A percentile compares a stretch with the other conserved stretches of the same genome.
Evolutionary conservation across 2,888 invertebrate species (phyloP).

Genomic region (Elmis aenea): DNA sequence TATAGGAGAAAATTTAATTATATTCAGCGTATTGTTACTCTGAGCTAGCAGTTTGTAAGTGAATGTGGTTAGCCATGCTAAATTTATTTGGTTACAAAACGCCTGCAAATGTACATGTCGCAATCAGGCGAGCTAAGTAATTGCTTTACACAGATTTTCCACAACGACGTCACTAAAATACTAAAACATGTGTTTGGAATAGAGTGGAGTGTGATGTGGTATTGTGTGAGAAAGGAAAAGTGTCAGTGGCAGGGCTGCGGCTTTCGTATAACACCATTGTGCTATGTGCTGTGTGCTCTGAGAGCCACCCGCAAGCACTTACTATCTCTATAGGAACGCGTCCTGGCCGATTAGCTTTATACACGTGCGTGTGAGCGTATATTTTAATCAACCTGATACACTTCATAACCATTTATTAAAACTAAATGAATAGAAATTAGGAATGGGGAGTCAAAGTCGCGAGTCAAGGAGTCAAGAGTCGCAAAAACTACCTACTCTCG

Average conservation of each 20-base stretch:
- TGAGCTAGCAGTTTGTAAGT: constrained; percentile 30
- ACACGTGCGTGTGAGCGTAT: no score
- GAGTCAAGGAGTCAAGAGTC: no score
- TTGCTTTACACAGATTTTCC: constrained; percentile 40
- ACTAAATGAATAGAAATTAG: no score
- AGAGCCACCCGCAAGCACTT: constrained; percentile 2
- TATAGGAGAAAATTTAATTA: constrained; percentile 30
- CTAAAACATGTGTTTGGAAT: constrained; percentile 38
- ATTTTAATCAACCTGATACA: no score
- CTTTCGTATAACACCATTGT: constrained; percentile 9
- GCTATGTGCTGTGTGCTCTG: constrained; percentile 4
- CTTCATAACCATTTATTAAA: no score
- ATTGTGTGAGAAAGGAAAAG: constrained; percentile 17
- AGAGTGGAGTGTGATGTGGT: constrained; percentile 35
- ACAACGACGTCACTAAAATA: constrained; percentile 30
- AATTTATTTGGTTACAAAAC: constrained; percentile 26
- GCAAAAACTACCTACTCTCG: no score
- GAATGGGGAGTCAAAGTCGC: no score
- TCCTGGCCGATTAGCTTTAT: not conserved
- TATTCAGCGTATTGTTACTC: constrained; percentile 23
- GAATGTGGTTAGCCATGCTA: constrained; percentile 35
- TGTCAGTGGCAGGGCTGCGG: constrained; percentile 14
- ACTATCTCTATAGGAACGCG: not conserved
- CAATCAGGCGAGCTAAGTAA: constrained; percentile 33
- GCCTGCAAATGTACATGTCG: constrained; percentile 30